A percentile compares a stretch with the other conserved stretches of the same genome.
These are phyloP conservation scores for Chiridota heheva DNA, from an alignment of 35 echinoderm and acorn worm species.

Conservation along the genomic window DNA sequence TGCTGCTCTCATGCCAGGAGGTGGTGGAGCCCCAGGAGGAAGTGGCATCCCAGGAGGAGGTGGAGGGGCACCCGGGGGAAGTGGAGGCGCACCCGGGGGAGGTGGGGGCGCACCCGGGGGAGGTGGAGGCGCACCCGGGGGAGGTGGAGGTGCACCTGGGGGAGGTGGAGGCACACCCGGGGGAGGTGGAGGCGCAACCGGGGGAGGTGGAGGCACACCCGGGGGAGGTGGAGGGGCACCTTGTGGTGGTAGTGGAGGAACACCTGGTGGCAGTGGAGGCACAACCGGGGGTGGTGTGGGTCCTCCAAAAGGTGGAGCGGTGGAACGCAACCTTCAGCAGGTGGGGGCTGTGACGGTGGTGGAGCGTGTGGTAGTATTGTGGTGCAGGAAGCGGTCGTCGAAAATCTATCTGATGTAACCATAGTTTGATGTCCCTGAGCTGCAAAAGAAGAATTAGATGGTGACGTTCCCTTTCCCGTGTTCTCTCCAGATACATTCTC, in stretches of 20 bases:
- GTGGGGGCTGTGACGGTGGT: background rate
- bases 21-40: slow-evolving; percentile 4
- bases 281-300: too few relatives aligned
- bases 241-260: slow-evolving; percentile 7
- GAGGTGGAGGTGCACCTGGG: slow-evolving; percentile 73
- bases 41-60: slow-evolving; percentile 7
- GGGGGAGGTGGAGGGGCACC: slow-evolving; percentile 14
- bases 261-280: slow-evolving; percentile 21
- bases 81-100: background rate
- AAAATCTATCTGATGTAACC: too few relatives aligned
- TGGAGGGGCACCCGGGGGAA: slow-evolving; percentile 28
- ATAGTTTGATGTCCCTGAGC: too few relatives aligned
- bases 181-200: slow-evolving; percentile 52
- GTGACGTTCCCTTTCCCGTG: too few relatives aligned
- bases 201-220: slow-evolving; percentile 25
- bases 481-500: too few relatives aligned
- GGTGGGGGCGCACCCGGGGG: slow-evolving; percentile 78
- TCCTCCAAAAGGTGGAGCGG: too few relatives aligned
- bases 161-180: slow-evolving; percentile 20
- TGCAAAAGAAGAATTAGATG: too few relatives aligned
- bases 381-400: too few relatives aligned
- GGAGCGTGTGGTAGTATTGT: too few relatives aligned
- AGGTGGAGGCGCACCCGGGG: slow-evolving; percentile 23
- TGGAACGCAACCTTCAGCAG: background rate
- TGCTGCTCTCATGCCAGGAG: background rate